Evolutionary conservation across 2,113 vertebrate species (phyloP).

Genomic region (Anseranas semipalmata): DNA sequence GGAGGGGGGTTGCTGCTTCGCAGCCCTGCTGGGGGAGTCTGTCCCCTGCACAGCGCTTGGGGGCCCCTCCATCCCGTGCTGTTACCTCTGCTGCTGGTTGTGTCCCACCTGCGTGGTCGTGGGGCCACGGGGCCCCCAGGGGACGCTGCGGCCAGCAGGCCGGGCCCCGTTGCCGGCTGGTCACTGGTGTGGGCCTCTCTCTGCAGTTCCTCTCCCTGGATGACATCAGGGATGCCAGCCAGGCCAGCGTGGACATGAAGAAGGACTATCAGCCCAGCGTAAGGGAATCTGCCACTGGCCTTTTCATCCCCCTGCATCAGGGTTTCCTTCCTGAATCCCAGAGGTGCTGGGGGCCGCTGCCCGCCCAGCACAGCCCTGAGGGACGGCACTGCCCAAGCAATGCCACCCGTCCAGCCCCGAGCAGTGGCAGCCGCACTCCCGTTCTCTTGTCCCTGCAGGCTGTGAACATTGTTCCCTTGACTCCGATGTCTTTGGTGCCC

Average conservation of each 20-base stretch:
- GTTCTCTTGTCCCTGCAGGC: slow-evolving; percentile 49
- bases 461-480: slow-evolving; percentile 76
- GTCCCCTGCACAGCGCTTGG: fast-evolving
- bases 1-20: fast-evolving
- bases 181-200: background rate
- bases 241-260: slow-evolving; percentile 64
- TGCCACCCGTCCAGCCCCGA: background rate
- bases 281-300: background rate
- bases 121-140: background rate
- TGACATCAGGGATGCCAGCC: slow-evolving; percentile 47
- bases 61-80: background rate
- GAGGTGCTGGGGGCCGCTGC: background rate
- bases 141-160: fast-evolving
- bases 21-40: background rate
- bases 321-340: fast-evolving
- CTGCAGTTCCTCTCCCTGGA: slow-evolving; percentile 80
- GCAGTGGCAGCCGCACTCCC: background rate
- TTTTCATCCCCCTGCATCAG: fast-evolving
- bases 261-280: slow-evolving; percentile 46
- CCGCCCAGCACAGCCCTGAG: fast-evolving
- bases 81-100: background rate
- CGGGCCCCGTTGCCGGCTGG: fast-evolving
- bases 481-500: slow-evolving; percentile 84
- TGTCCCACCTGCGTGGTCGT: fast-evolving
- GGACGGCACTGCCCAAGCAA: no score